Evolutionary conservation across 2,113 vertebrate species (phyloP).

Genomic region (Calyptommatus sinebrachiatus): DNA sequence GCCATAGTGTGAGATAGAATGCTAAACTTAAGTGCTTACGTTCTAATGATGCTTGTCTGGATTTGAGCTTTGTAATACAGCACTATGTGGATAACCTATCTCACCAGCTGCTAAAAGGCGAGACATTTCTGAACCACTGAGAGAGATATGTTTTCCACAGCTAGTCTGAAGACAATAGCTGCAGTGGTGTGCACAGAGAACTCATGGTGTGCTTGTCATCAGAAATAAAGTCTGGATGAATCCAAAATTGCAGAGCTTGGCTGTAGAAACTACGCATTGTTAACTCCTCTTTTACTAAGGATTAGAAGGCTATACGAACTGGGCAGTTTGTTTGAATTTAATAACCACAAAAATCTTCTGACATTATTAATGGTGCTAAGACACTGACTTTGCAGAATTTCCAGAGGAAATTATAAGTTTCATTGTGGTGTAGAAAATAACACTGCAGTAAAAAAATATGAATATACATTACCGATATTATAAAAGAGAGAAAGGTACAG

Average conservation of each 20-base stretch:
- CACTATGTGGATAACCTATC: slow-evolving; percentile 38
- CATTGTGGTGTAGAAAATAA: neutral
- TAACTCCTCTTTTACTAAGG: slow-evolving; percentile 45
- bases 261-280: slow-evolving; percentile 36
- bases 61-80: slow-evolving; percentile 32
- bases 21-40: neutral
- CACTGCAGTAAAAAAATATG: slow-evolving; percentile 25
- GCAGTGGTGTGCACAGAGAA: slow-evolving; percentile 49
- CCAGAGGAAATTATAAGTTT: slow-evolving; percentile 36
- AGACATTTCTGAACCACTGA: slow-evolving; percentile 50
- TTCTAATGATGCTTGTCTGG: neutral
- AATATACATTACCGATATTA: slow-evolving; percentile 20
- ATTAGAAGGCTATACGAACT: slow-evolving; percentile 54
- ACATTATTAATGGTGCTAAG: slow-evolving; percentile 38
- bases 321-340: slow-evolving; percentile 55
- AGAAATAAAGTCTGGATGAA: slow-evolving; percentile 37
- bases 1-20: neutral
- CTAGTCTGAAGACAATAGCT: slow-evolving; percentile 50
- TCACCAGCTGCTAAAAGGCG: slow-evolving; percentile 14
- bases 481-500: slow-evolving; percentile 1
- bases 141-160: slow-evolving; percentile 52
- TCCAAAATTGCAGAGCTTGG: slow-evolving; percentile 53
- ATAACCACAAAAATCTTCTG: slow-evolving; percentile 43
- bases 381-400: slow-evolving; percentile 45
- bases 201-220: slow-evolving; percentile 41